phyloP scores from a whole-genome alignment of 2,888 invertebrate genomes.

The Synergus itoensis region DNA sequence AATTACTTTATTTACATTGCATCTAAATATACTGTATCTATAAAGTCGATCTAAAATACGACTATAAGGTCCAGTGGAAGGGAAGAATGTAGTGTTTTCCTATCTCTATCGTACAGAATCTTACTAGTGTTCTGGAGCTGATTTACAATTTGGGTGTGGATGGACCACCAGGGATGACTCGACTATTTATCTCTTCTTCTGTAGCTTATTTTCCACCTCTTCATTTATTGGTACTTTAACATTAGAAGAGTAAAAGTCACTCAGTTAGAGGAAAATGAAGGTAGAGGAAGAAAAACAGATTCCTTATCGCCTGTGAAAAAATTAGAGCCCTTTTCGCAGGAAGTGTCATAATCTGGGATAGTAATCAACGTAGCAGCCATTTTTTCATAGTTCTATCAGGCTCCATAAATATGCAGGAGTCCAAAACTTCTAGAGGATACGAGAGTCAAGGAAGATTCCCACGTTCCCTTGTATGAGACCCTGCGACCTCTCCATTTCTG shows the following conservation, averaged over 20 bases:
- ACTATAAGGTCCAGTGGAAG: background rate
- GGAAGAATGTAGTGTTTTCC: conserved; percentile 8
- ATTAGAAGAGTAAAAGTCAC: too few species aligned
- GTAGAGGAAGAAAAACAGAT: too few species aligned
- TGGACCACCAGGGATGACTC: conserved; percentile 31
- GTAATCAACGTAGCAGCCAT: background rate
- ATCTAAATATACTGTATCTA: conserved; percentile 20
- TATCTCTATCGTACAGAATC: background rate
- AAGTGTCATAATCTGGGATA: background rate
- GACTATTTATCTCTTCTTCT: background rate
- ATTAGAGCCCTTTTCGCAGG: background rate
- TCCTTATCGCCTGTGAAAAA: background rate
- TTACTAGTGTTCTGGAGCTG: background rate
- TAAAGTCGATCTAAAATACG: conserved; percentile 13
- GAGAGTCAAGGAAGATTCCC: conserved; percentile 42
- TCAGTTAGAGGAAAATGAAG: background rate
- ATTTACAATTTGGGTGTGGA: conserved; percentile 17
- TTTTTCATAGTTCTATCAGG: conserved; percentile 17
- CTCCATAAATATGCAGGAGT: conserved; percentile 25
- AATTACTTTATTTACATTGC: conserved; percentile 33
- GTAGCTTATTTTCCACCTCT: background rate
- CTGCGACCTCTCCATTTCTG: conserved; percentile 41
- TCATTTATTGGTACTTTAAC: too few species aligned
- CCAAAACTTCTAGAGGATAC: conserved; percentile 9
- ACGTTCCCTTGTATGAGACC: conserved; percentile 44